These are phyloP conservation scores for Todiramphus saurophagus DNA, from an alignment of 2,113 vertebrate genomes.

Conservation along the genomic window DNA sequence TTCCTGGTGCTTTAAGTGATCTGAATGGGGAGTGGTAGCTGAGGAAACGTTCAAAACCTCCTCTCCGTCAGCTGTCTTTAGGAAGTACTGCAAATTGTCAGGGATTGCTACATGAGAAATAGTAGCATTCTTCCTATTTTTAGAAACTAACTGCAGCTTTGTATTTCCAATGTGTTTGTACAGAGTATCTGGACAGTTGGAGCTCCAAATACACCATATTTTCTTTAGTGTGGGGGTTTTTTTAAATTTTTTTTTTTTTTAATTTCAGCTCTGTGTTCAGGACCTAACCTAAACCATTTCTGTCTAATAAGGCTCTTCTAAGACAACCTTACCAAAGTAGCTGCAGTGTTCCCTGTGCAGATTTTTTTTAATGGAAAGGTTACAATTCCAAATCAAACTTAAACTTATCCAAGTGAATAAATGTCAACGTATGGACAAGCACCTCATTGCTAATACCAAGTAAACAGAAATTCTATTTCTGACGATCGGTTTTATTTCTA, in stretches of 20 bases:
- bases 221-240: neutral
- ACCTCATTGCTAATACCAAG: neutral
- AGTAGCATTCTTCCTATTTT: neutral
- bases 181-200: neutral
- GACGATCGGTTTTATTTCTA: neutral
- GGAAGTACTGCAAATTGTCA: neutral
- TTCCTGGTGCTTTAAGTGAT: neutral
- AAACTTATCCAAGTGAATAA: neutral
- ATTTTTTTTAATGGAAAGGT: neutral
- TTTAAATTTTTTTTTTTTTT: neutral
- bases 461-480: neutral
- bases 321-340: neutral
- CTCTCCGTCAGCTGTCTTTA: neutral
- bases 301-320: neutral
- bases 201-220: neutral
- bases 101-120: neutral
- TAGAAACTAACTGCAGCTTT: neutral
- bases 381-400: neutral
- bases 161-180: neutral
- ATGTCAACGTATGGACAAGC: neutral
- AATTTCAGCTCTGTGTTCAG: neutral
- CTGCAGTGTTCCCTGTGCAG: neutral
- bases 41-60: neutral
- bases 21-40: neutral
- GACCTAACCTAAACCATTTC: rapidly evolving